Conservation (phyloP, 2,888 invertebrate species). For the Dyspetes luteomarginatus region DNA sequence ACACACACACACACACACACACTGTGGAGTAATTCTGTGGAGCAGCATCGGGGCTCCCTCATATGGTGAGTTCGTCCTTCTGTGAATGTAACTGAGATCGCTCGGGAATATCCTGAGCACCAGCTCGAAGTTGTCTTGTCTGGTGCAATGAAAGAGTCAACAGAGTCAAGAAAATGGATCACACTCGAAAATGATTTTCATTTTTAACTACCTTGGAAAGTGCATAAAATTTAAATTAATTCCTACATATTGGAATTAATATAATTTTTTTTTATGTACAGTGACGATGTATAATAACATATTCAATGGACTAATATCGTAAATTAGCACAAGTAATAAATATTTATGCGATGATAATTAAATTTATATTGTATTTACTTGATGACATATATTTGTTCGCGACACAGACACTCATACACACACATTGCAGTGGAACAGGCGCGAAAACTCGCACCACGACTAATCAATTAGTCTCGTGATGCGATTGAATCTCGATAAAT, state of each 20-base stretch:
- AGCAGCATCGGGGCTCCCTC: background rate
- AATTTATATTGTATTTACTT: background rate
- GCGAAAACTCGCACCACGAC: conserved; percentile 56
- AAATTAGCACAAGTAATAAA: background rate
- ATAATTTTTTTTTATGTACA: background rate
- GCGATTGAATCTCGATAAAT: conserved; percentile 62
- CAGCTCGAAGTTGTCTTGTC: background rate
- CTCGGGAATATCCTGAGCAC: background rate
- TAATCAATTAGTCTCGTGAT: conserved; percentile 68
- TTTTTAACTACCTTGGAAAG: too few species aligned
- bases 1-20: background rate
- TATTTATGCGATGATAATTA: conserved; percentile 17
- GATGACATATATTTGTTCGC: conserved; percentile 44
- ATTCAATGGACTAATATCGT: too few species aligned
- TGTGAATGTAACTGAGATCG: background rate
- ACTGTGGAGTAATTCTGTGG: background rate
- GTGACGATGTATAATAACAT: too few species aligned
- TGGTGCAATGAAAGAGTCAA: background rate
- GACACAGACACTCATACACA: background rate
- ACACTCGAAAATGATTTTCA: background rate
- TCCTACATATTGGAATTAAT: background rate
- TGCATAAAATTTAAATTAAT: too few species aligned
- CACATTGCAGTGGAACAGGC: conserved; percentile 2
- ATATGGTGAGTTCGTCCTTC: background rate
- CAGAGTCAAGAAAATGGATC: background rate